Base-by-base conservation (phyloP, 53 echinoderm and acorn worm genomes). In the Holothuria leucospilota region DNA sequence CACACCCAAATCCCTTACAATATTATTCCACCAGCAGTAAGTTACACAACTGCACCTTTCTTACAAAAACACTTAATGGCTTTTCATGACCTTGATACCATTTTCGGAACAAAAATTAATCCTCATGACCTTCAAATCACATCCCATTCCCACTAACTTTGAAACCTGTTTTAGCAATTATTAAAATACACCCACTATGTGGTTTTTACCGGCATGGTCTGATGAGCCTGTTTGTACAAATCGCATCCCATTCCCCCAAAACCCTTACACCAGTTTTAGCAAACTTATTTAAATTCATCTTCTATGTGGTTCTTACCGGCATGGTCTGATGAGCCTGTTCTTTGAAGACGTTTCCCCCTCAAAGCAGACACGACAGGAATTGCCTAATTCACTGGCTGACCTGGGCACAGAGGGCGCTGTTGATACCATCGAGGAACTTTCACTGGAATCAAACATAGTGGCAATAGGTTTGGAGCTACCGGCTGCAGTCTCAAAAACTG, bases 191-290 rank as follows among this genome's bases (percentile, higher is more conserved):
- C 0, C 64, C 28, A 5, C 14, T 64, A 25, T 13, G 24, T 27
- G 13, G 15, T 67, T 16, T 82, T 72, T 13, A 91, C 91, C 96
- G 92, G 87, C 99, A 99, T 20, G 99, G 99, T 46, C 95, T 88
- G 18, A 99, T 99, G 65, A 99, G 90, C 66, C 95, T 85, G 67
- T 99, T 99, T n/a, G n/a, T n/a, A n/a, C n/a, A n/a, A n/a, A n/a
- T n/a, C n/a, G n/a, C n/a, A n/a, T n/a, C n/a, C n/a, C n/a, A n/a
- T n/a, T n/a, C n/a, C n/a, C n/a, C n/a, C n/a, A n/a, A n/a, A n/a
- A n/a, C n/a, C n/a, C n/a, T n/a, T n/a, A n/a, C n/a, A n/a, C n/a
- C n/a, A n/a, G n/a, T n/a, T n/a, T n/a, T n/a, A n/a, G n/a, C n/a
- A n/a, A n/a, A n/a, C n/a, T 23, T 27, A 30, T 20, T 16, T 0